Evolutionary conservation across 2,113 vertebrate genomes (phyloP).

Genomic region (Meleagris gallopavo): DNA sequence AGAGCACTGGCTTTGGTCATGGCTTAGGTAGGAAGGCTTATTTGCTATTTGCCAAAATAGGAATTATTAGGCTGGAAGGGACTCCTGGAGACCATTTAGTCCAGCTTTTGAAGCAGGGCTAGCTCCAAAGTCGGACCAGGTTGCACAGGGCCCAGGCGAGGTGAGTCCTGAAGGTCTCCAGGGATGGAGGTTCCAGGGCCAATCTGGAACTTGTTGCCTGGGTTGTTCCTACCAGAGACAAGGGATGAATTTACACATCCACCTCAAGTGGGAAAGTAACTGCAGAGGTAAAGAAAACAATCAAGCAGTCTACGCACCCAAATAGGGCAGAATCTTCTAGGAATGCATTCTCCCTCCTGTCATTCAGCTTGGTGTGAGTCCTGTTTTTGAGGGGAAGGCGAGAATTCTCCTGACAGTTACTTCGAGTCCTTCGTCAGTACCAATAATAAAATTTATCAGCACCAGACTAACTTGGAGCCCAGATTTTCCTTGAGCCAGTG

Average conservation of each 20-base stretch:
- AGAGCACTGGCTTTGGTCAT: background rate
- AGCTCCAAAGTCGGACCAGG: background rate
- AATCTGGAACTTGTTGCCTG: background rate
- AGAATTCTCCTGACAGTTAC: background rate
- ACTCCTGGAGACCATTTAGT: background rate
- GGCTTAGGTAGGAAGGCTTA: background rate
- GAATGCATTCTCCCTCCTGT: background rate
- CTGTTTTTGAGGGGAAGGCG: background rate
- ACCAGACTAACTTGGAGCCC: background rate
- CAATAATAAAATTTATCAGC: background rate
- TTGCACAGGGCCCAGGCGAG: background rate
- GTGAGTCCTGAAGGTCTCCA: background rate
- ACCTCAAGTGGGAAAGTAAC: background rate
- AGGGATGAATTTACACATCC: background rate
- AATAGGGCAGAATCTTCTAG: background rate
- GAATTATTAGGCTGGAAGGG: background rate
- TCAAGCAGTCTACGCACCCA: background rate
- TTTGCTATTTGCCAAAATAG: background rate
- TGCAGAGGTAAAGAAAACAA: background rate
- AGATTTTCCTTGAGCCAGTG: background rate
- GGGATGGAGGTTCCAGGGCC: background rate
- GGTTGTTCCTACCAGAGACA: background rate
- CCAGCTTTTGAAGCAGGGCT: background rate
- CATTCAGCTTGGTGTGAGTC: background rate
- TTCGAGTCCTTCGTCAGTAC: background rate